These are phyloP conservation scores for Cyphomyrus plagiostoma DNA, from an alignment of 2,113 vertebrate species.

Conservation along the genomic window DNA sequence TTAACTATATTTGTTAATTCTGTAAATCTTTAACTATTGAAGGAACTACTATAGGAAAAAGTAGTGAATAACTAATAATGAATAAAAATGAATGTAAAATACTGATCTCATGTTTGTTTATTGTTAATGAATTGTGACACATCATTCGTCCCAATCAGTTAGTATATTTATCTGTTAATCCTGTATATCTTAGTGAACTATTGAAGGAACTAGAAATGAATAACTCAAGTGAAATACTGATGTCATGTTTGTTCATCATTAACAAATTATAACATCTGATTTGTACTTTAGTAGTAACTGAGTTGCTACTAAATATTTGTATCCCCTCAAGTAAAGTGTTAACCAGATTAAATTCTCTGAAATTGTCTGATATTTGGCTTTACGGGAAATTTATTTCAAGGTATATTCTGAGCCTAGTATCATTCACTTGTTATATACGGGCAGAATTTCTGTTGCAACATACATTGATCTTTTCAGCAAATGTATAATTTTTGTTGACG, in stretches of 20 bases:
- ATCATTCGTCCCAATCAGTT: no score
- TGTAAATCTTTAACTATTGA: no score
- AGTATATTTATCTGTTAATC: no score
- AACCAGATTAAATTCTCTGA: neutral
- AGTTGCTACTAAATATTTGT: no score
- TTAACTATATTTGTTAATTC: no score
- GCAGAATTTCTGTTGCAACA: neutral
- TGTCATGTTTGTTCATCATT: neutral
- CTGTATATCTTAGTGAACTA: no score
- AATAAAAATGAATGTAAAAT: no score
- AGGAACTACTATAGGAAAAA: no score
- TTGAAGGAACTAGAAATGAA: neutral
- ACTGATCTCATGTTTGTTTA: neutral
- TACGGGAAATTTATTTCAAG: neutral
- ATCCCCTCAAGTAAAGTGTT: neutral
- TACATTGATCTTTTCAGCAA: no score
- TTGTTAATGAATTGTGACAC: neutral
- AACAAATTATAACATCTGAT: neutral
- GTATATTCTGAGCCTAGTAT: neutral
- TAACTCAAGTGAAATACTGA: neutral
- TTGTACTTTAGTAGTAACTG: neutral
- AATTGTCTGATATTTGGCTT: neutral
- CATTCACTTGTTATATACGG: neutral
- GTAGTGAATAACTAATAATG: no score
- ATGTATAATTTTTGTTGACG: neutral